Base-by-base conservation (phyloP, 2,888 invertebrate genomes). In the Cybosia mesomella region DNA sequence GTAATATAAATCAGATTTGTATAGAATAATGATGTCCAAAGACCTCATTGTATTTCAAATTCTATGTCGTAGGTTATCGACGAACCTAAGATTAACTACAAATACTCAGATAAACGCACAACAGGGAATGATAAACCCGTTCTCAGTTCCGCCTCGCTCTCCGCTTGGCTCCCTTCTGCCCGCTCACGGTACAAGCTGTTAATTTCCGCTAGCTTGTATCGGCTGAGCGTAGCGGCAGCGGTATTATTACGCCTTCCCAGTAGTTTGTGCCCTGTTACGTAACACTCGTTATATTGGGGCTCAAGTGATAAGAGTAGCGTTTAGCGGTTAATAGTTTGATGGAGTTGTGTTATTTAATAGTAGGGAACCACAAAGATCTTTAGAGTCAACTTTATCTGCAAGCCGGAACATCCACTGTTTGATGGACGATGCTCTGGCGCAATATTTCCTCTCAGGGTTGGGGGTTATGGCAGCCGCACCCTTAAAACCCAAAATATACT, bases 121-220 rank as follows among this genome's bases (percentile, higher is more conserved):
- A 79, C 66, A 76, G 70, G 55, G 77, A 76, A 82, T 86, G 88
- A 91, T 90, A 91, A 91, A 91, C 92, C 87, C 85, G 78, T 82
- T 76, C 79, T 80, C 75, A 86, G 87, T 89, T 88, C 90, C 89
- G 88, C 83, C 75, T 22, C 73, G 79, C 79, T 71, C 64, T 67
- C 62, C 70, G 69, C 85, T 82, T 85, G 85, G 74, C 80, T 76
- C 77, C 79, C 77, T 85, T 85, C 83, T 79, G 85, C 85, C 86
- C 77, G 80, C 85, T 85, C 77, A 78, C 84, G 85, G 90, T 89
- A 87, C 89, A 86, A 89, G 91, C 91, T 91, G 92, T 93, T 94
- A 93, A 94, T 94, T 94, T 94, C 94, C 94, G 94, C 91, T 85
- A 82, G 89, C 89, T 89, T 92, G 92, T 92, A 92, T 92, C 90